Conservation (phyloP, 2,888 invertebrate species). For the Volucella inanis region DNA sequence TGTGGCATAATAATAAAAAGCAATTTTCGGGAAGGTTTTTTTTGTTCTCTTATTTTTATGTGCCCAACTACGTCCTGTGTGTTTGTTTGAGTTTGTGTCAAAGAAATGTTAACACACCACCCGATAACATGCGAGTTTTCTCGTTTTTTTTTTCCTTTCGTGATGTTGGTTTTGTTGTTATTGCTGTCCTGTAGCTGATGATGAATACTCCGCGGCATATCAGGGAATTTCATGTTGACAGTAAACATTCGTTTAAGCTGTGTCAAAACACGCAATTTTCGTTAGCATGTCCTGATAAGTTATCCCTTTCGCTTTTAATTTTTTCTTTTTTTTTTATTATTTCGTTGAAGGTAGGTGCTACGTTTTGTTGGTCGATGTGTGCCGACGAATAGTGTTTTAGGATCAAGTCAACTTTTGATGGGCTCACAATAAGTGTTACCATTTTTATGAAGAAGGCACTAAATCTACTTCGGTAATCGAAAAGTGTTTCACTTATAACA, state of each 20-base stretch:
- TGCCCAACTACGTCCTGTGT: slow-evolving; percentile 55
- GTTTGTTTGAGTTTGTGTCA: slow-evolving; percentile 8
- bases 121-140: slow-evolving; percentile 70
- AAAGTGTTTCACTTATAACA: no score
- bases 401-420: slow-evolving; percentile 46
- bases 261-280: slow-evolving; percentile 73
- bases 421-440: background rate
- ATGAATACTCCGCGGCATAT: slow-evolving; percentile 67
- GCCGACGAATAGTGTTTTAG: slow-evolving; percentile 9
- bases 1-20: slow-evolving; percentile 65
- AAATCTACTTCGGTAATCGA: no score
- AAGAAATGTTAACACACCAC: slow-evolving; percentile 64
- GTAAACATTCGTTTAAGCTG: slow-evolving; percentile 75
- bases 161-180: background rate
- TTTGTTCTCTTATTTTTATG: slow-evolving; percentile 51
- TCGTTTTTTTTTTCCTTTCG: slow-evolving; percentile 3
- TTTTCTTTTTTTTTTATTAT: slow-evolving; percentile 29
- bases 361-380: slow-evolving; percentile 26
- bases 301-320: slow-evolving; percentile 40
- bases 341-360: slow-evolving; percentile 3
- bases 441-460: no score
- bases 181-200: slow-evolving; percentile 45
- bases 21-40: slow-evolving; percentile 69
- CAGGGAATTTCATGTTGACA: slow-evolving; percentile 73
- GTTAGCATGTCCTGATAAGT: slow-evolving; percentile 66